A percentile compares a stretch with the other conserved stretches of the same genome.
These are phyloP conservation scores for Pluvialis apricaria DNA, from an alignment of 2,113 vertebrate species.

Conservation along the genomic window DNA sequence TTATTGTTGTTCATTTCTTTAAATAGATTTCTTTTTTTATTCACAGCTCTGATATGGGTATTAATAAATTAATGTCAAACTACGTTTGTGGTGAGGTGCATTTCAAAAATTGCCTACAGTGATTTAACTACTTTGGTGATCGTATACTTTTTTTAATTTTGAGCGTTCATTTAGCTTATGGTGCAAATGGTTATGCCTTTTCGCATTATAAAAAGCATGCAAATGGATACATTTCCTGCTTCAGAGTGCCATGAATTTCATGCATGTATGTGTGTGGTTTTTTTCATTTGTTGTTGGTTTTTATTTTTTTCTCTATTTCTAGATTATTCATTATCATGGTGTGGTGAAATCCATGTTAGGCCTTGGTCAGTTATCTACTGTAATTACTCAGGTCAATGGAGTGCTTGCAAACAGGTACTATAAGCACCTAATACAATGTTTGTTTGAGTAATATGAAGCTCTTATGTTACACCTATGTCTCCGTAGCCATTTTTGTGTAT, in stretches of 20 bases:
- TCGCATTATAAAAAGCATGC: not conserved
- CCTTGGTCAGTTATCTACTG: constrained; percentile 94
- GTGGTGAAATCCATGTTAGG: constrained; percentile 97
- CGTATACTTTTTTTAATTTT: not conserved
- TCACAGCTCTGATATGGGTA: not conserved
- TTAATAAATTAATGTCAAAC: not conserved
- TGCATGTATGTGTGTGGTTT: not conserved
- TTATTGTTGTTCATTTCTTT: not conserved
- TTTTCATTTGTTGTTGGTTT: not conserved
- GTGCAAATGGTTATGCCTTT: not conserved
- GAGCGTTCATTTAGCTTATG: not conserved
- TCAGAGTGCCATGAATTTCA: not conserved
- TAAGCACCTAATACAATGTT: not conserved
- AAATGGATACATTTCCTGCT: not conserved
- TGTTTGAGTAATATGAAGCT: not conserved
- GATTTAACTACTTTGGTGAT: not conserved
- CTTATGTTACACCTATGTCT: not conserved
- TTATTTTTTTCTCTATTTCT: not conserved
- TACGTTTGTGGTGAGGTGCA: not conserved
- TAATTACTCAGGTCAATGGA: constrained; percentile 96
- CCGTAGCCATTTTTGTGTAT: not conserved
- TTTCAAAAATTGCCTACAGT: not conserved
- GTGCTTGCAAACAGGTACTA: constrained; percentile 90
- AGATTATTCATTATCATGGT: constrained; percentile 96
- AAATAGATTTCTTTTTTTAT: not conserved